Evolutionary conservation across 2,113 vertebrate species (phyloP).

Genomic region (Platysteira castanea): DNA sequence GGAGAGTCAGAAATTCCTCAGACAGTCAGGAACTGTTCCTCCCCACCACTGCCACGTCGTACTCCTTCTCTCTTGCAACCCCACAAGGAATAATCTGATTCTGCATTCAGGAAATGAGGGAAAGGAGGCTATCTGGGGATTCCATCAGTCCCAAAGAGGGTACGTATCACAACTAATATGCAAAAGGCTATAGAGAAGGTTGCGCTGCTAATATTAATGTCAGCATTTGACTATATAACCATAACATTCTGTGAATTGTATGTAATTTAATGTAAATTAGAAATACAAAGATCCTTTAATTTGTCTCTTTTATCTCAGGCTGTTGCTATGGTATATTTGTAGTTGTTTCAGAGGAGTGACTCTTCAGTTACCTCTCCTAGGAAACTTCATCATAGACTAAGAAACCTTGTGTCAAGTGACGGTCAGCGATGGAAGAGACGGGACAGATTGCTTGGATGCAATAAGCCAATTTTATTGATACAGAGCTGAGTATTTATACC

Average conservation of each 20-base stretch:
- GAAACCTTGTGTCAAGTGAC: not conserved
- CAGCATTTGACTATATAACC: not conserved
- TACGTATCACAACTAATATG: not conserved
- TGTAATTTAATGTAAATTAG: not conserved
- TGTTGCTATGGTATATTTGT: not conserved
- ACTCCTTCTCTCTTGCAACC: rapidly evolving
- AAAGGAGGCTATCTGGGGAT: not conserved
- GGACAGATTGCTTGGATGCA: no score
- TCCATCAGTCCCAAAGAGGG: not conserved
- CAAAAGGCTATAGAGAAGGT: not conserved
- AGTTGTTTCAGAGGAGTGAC: not conserved
- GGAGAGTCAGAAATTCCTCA: not conserved
- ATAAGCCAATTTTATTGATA: no score
- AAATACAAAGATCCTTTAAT: not conserved
- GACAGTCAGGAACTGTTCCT: not conserved
- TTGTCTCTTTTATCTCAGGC: not conserved
- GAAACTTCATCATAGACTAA: not conserved
- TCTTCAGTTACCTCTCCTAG: not conserved
- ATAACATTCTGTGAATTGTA: not conserved
- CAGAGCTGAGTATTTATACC: no score
- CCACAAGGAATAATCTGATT: not conserved
- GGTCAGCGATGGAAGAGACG: no score
- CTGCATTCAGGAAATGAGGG: not conserved
- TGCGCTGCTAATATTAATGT: not conserved
- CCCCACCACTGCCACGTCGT: rapidly evolving